Base-by-base conservation (phyloP, 2,113 vertebrate species). In the Amphilophus citrinellus region DNA sequence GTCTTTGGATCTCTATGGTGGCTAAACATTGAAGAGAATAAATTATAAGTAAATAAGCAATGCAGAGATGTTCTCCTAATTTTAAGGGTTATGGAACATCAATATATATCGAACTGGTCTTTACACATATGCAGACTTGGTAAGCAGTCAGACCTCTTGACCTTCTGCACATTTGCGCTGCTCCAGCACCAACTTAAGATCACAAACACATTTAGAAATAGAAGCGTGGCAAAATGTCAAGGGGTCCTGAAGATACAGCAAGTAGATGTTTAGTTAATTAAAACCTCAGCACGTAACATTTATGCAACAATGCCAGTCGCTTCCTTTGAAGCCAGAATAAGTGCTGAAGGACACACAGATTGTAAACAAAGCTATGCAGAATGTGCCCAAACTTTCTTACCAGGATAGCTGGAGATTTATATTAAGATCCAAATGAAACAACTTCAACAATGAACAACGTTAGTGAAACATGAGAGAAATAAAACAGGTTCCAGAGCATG, bases 111-210 rank as follows among this genome's bases (percentile, higher is more conserved):
- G 24, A 77, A 42, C 65, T 80, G 14, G 7, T 47, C 73, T 57
- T 79, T 53, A 73, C 35, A 58, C 39, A 62, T 77, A 71, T 65
- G 20, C 13, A 17, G 1, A 66, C 78, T 65, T 18, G 39, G 62
- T 76, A 13, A 84, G 42, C 44, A 84, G 39, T 88, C 39, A 71
- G 77, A 83, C 87, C 89, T 86, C 17, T 61, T 88, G 84, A 89
- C 87, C 84, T 87, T 78, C 61, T 71, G 60, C 44, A 81, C 3
- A 81, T 68, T 82, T 83, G n/a, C 35, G 78, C 63, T 50, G 58
- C 84, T 66, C 44, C 18, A 84, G 61, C 42, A 30, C 2, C 42
- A 9, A 75, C 73, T 20, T 76, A 58, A 77, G 50, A 50, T 27
- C 62, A 68, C 15, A 66, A 82, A 87, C 66, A 66, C 18, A 71